Conservation (phyloP, 2,113 vertebrate species). For the Gorsachius goisagi region DNA sequence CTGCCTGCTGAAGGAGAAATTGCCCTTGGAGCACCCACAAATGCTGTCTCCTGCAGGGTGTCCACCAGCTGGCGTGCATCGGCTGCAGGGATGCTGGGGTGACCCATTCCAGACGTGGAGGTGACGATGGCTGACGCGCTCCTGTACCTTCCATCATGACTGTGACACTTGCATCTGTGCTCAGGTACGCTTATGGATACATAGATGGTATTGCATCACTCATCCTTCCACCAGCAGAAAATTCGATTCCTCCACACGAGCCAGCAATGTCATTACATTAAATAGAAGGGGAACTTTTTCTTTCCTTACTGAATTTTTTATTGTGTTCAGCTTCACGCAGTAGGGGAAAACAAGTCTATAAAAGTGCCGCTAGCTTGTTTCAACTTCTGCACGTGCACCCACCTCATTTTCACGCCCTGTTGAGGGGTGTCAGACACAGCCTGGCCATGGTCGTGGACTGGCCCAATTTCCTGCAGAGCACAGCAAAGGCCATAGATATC, state of each 20-base stretch:
- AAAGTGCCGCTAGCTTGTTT: slow-evolving; percentile 3
- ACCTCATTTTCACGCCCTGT: background rate
- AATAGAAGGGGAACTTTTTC: background rate
- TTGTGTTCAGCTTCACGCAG: background rate
- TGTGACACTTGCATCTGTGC: background rate
- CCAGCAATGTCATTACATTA: background rate
- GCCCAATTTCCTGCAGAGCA: slow-evolving; percentile 39
- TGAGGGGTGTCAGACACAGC: background rate
- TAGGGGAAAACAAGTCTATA: background rate
- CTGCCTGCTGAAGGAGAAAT: background rate
- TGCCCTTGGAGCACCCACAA: background rate
- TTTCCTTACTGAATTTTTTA: background rate
- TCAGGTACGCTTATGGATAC: background rate
- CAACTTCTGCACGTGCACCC: background rate
- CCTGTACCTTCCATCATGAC: rapidly evolving
- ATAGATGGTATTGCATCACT: rapidly evolving
- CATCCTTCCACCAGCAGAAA: background rate
- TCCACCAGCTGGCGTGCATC: rapidly evolving
- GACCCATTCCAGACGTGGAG: background rate
- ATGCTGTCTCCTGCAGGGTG: background rate
- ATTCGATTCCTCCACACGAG: background rate
- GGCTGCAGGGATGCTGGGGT: background rate
- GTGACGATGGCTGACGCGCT: background rate
- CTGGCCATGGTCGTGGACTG: background rate
- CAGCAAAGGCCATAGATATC: background rate